Conservation (phyloP, 2,113 vertebrate genomes). For the Ranitomeya imitator region DNA sequence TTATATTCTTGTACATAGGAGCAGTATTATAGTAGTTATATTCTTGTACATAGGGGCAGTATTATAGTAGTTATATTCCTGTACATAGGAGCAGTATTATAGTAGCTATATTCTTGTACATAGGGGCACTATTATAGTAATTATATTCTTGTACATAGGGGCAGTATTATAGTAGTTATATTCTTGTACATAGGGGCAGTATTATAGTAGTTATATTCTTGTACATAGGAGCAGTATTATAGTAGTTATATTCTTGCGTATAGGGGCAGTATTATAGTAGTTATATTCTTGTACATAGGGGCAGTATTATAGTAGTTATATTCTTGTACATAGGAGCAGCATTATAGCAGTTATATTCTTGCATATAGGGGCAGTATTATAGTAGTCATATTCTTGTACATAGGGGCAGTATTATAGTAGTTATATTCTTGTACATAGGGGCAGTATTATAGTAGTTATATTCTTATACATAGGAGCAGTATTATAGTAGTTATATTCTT, state of each 20-base stretch:
- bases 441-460: no score
- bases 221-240: constrained; percentile 2
- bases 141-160: background rate
- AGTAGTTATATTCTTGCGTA: background rate
- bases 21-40: background rate
- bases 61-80: background rate
- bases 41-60: background rate
- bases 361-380: background rate
- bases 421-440: background rate
- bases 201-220: constrained; percentile 25
- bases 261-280: no score
- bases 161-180: constrained; percentile 11
- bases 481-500: no score
- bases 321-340: background rate
- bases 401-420: constrained; percentile 18
- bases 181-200: background rate
- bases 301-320: constrained; percentile 12
- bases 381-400: constrained; percentile 9
- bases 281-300: no score
- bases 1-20: background rate
- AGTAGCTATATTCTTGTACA: background rate
- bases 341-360: constrained; percentile 8
- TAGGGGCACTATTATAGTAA: background rate
- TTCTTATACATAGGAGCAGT: no score
- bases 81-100: background rate